phyloP scores from a whole-genome alignment of 2,797 vertebrate species.

The Crenuchus spilurus region DNA sequence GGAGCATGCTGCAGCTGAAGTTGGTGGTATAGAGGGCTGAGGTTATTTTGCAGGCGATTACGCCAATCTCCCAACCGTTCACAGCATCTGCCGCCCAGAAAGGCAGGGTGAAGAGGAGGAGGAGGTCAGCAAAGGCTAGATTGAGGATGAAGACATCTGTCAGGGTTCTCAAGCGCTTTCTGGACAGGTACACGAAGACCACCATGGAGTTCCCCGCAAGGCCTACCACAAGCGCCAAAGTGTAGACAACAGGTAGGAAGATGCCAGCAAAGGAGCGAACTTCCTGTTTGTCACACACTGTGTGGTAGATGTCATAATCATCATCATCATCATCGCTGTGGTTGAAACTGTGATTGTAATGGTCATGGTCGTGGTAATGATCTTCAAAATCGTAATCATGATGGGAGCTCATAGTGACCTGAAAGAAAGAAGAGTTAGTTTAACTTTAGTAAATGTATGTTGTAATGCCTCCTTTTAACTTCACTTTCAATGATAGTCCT shows the following conservation, averaged over 20 bases:
- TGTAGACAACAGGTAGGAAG: conserved; percentile 88
- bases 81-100: conserved; percentile 90
- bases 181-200: conserved; percentile 83
- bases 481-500: too few relatives aligned
- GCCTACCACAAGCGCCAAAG: conserved; percentile 82
- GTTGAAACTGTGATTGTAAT: conserved; percentile 51
- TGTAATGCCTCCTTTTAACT: too few relatives aligned
- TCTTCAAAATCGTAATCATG: conserved; percentile 51
- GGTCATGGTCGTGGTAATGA: conserved; percentile 45
- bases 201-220: conserved; percentile 88
- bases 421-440: conserved; percentile 22
- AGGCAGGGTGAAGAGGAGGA: conserved; percentile 89
- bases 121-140: conserved; percentile 87
- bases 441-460: background rate
- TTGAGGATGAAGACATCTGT: conserved; percentile 91
- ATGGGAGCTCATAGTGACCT: conserved; percentile 57
- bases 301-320: conserved; percentile 73
- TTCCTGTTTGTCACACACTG: conserved; percentile 84
- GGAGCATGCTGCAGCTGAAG: conserved; percentile 91
- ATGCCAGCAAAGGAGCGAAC: conserved; percentile 85
- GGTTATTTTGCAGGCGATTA: conserved; percentile 81
- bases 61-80: conserved; percentile 88
- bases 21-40: conserved; percentile 86
- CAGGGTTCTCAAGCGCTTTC: conserved; percentile 83
- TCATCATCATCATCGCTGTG: conserved; percentile 58